A percentile compares a stretch with the other conserved stretches of the same genome.
Evolutionary conservation across 2,113 vertebrate genomes (phyloP).

Genomic region (Oenanthe oenanthe): DNA sequence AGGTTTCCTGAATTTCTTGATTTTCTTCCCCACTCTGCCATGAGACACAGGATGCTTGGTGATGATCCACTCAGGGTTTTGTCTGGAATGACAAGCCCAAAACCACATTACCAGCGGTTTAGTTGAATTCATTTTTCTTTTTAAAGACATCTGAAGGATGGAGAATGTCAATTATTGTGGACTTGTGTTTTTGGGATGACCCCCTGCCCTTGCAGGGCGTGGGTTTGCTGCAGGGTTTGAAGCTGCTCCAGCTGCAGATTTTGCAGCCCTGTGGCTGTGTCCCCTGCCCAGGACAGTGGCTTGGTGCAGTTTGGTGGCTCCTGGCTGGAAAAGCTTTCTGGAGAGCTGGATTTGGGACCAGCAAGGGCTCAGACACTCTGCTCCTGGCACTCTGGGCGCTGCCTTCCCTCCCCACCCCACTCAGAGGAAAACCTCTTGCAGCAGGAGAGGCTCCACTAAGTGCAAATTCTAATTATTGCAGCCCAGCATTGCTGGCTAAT

Average conservation of each 20-base stretch:
- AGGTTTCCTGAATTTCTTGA: background rate
- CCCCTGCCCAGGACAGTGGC: fast-evolving
- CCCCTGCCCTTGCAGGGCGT: background rate
- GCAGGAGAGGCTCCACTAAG: background rate
- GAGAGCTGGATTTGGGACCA: background rate
- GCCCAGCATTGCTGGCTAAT: conserved; percentile 7
- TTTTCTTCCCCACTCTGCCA: background rate
- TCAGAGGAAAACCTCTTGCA: background rate
- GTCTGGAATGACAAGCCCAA: background rate
- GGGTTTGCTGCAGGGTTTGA: background rate
- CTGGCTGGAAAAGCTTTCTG: fast-evolving
- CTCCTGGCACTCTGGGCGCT: background rate
- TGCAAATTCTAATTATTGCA: background rate
- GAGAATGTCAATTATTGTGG: background rate
- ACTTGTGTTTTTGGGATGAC: background rate
- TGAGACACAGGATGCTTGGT: background rate
- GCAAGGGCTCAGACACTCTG: background rate
- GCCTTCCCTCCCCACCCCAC: background rate
- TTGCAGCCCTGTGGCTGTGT: background rate
- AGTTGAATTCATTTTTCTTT: background rate
- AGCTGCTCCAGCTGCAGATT: fast-evolving
- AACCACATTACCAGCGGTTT: fast-evolving
- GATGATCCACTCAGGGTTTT: background rate
- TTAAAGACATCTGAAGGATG: background rate
- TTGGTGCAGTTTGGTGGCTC: background rate